phyloP scores from a whole-genome alignment of 2,113 vertebrate species.

The Pavo muticus region DNA sequence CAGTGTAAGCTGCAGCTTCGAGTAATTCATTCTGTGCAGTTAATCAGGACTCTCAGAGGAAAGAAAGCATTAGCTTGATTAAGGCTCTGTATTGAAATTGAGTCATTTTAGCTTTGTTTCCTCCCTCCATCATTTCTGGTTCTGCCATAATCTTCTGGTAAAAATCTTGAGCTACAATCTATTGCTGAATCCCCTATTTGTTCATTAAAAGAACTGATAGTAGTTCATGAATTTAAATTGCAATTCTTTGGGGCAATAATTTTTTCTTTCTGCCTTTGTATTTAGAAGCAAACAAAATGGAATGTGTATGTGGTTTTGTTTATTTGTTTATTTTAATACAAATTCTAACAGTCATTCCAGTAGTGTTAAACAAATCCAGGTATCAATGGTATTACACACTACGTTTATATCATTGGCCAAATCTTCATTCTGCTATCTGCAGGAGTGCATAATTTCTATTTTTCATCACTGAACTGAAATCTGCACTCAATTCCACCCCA shows the following conservation, averaged over 20 bases:
- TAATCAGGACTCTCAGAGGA: constrained; percentile 43
- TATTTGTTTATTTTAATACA: not conserved
- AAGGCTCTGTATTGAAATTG: not conserved
- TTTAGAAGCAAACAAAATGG: not conserved
- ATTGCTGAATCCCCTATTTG: not conserved
- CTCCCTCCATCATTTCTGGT: constrained; percentile 22
- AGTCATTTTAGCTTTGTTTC: constrained; percentile 32
- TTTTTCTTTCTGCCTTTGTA: not conserved
- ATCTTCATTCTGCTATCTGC: not conserved
- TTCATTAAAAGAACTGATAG: not conserved
- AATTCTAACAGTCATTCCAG: not conserved
- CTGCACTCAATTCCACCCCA: not conserved
- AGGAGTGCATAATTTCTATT: not conserved
- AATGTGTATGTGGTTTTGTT: fast-evolving
- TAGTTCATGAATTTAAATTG: not conserved
- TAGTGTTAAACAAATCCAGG: not conserved
- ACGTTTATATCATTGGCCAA: not conserved
- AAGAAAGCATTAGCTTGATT: constrained; percentile 55
- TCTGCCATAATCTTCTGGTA: not conserved
- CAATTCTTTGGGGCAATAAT: not conserved
- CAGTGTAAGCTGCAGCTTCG: not conserved
- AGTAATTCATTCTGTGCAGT: not conserved
- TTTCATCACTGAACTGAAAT: not conserved
- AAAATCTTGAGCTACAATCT: fast-evolving
- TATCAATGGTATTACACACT: not conserved